Conservation (phyloP, 2,888 invertebrate genomes). For the Drosophila demipolita region DNA sequence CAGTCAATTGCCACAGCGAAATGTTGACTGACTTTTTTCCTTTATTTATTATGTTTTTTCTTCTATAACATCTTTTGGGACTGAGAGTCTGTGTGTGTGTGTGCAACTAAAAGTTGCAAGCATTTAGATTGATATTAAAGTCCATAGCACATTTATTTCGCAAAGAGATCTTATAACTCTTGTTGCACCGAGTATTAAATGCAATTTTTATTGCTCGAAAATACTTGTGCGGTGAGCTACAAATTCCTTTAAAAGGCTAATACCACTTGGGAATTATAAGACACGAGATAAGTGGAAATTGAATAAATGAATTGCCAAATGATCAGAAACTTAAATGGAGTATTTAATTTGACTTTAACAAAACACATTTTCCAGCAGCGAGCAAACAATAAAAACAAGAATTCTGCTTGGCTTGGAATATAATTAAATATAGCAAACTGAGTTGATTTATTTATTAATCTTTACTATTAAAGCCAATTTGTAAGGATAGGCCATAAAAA, state of each 20-base stretch:
- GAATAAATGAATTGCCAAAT: background rate
- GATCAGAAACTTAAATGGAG: background rate
- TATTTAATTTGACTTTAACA: background rate
- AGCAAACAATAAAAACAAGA: too few species aligned
- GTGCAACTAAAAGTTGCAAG: slow-evolving; percentile 31
- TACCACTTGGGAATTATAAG: background rate
- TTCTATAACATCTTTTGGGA: slow-evolving; percentile 53
- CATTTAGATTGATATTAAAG: slow-evolving; percentile 11
- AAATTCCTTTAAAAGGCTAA: background rate
- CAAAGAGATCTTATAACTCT: slow-evolving; percentile 5
- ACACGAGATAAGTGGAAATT: background rate
- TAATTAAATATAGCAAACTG: too few species aligned
- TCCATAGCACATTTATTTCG: background rate
- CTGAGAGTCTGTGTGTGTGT: background rate
- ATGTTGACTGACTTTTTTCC: slow-evolving; percentile 35
- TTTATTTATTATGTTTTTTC: slow-evolving; percentile 6
- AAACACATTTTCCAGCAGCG: background rate
- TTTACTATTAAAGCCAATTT: background rate
- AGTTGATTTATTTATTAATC: too few species aligned
- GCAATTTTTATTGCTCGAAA: background rate
- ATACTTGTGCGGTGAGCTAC: slow-evolving; percentile 4
- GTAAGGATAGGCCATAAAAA: background rate
- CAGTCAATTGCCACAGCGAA: slow-evolving; percentile 44
- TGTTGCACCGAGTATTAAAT: background rate
- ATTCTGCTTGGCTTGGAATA: too few species aligned